Evolutionary conservation across 2,797 vertebrate genomes (phyloP).

Genomic region (Cheracebus regulus): DNA sequence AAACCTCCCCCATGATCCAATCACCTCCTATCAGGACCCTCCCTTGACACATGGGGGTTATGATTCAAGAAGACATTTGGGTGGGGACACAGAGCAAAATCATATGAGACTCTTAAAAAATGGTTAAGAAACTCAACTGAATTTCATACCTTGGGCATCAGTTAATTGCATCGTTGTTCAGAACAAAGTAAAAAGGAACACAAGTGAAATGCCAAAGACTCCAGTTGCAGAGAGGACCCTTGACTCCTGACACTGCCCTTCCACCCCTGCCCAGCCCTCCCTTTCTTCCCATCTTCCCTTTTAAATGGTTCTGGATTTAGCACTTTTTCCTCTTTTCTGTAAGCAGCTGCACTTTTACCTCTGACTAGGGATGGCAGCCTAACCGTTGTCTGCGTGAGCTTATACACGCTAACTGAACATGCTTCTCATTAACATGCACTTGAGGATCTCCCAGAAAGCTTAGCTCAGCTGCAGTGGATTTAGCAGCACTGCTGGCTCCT

Average conservation of each 20-base stretch:
- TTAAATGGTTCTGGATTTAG: neutral
- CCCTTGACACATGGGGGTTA: neutral
- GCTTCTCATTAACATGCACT: neutral
- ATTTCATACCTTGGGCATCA: neutral
- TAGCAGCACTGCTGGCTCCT: neutral
- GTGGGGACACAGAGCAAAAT: neutral
- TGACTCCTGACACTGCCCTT: no score
- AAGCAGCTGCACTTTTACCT: slow-evolving; percentile 10
- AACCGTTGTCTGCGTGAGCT: neutral
- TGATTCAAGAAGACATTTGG: neutral
- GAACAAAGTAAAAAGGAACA: neutral
- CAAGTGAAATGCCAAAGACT: neutral
- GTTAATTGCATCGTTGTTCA: neutral
- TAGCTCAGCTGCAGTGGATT: neutral
- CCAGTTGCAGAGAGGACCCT: neutral
- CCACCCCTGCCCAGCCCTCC: rapidly evolving
- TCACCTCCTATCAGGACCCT: neutral
- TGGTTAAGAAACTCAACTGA: neutral
- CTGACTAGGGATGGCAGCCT: slow-evolving; percentile 27
- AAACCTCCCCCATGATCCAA: neutral
- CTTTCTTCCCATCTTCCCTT: neutral
- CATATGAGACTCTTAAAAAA: neutral
- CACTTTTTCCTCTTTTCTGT: neutral
- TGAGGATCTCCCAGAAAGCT: neutral
- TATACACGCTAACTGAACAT: slow-evolving; percentile 11